phyloP scores from a whole-genome alignment of 2,113 vertebrate species.

The Oryzias celebensis region DNA sequence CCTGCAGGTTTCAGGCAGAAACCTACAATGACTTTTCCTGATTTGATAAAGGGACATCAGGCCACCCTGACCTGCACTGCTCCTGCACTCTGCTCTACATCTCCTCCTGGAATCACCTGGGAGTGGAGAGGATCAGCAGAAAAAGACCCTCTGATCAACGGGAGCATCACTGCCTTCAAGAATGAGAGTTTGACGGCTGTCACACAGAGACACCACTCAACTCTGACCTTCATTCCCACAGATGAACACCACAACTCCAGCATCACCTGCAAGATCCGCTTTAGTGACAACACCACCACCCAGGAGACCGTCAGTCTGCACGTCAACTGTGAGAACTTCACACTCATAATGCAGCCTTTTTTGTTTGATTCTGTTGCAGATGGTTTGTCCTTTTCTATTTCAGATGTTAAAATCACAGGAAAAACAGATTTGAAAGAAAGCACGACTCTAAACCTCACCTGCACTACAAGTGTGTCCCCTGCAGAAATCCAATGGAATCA shows the following conservation, averaged over 20 bases:
- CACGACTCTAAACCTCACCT: slow-evolving; percentile 9
- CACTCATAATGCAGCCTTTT: background rate
- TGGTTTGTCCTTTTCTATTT: background rate
- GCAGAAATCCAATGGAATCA: too few relatives aligned
- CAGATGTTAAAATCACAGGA: slow-evolving; percentile 24
- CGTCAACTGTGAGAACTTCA: slow-evolving; percentile 48
- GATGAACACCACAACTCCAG: slow-evolving; percentile 27
- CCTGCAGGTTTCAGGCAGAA: slow-evolving; percentile 34
- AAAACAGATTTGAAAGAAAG: slow-evolving; percentile 24
- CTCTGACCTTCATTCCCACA: slow-evolving; percentile 42
- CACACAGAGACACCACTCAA: slow-evolving; percentile 18
- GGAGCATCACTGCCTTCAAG: background rate
- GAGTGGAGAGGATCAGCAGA: slow-evolving; percentile 22
- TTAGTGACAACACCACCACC: background rate
- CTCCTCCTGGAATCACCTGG: slow-evolving; percentile 42
- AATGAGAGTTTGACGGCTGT: background rate
- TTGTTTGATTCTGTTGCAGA: background rate
- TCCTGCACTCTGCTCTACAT: slow-evolving; percentile 56
- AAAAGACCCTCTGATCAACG: background rate
- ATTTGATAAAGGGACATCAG: slow-evolving; percentile 38
- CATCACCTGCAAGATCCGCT: slow-evolving; percentile 45
- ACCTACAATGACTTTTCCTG: slow-evolving; percentile 40
- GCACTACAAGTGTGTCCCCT: too few relatives aligned
- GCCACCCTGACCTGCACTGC: slow-evolving; percentile 52
- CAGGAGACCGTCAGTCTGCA: slow-evolving; percentile 20